Percentiles rank a stretch among this genome's conserved stretches.
Conservation (phyloP, 2,113 vertebrate genomes). For the Xenopus tropicalis region UCB_Xtro_10.0 CM004444.2:124875501-124876000, state of each 20-base stretch:
- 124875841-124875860: too few species aligned
- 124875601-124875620: slow-evolving; percentile 44
- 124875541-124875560: slow-evolving; percentile 40
- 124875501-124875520: slow-evolving; percentile 45
- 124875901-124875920: too few species aligned
- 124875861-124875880: too few species aligned
- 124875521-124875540: slow-evolving; percentile 44
- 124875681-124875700: slow-evolving; percentile 26
- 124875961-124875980: too few species aligned
- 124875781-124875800: too few species aligned
- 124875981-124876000: too few species aligned
- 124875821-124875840: too few species aligned
- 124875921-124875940: too few species aligned
- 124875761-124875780: not conserved
- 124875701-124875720: slow-evolving; percentile 28
- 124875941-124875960: too few species aligned
- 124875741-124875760: slow-evolving; percentile 34
- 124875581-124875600: slow-evolving; percentile 42
- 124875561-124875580: slow-evolving; percentile 45
- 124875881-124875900: too few species aligned
- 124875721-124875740: slow-evolving; percentile 30
- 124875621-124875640: slow-evolving; percentile 29
- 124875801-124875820: too few species aligned
- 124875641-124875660: slow-evolving; percentile 31
- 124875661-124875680: slow-evolving; percentile 37